Evolutionary conservation across 2,113 vertebrate species (phyloP).

Genomic region (Larimichthys crocea): DNA sequence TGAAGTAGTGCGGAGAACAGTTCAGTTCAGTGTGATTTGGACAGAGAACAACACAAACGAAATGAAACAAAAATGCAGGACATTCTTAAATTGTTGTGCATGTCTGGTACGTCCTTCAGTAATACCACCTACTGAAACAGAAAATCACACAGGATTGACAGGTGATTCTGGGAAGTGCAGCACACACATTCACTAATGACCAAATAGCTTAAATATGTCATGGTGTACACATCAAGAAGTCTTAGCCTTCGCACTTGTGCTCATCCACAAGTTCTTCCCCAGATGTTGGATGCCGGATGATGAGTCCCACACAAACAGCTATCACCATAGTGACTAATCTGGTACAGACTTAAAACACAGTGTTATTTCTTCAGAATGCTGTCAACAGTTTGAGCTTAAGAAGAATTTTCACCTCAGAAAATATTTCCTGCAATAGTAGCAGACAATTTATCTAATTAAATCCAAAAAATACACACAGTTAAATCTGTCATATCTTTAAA

Average conservation of each 20-base stretch:
- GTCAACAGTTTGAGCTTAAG: conserved; percentile 3
- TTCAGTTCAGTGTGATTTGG: background rate
- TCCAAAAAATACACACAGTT: background rate
- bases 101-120: background rate
- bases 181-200: conserved; percentile 7
- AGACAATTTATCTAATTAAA: background rate
- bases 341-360: conserved; percentile 34
- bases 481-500: background rate
- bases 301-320: conserved; percentile 51
- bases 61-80: background rate
- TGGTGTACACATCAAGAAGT: background rate
- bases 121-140: background rate
- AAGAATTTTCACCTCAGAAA: conserved; percentile 6
- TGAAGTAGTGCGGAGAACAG: background rate
- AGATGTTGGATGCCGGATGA: conserved; percentile 36
- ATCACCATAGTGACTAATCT: conserved; percentile 48
- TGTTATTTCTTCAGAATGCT: conserved; percentile 13
- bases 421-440: conserved; percentile 21
- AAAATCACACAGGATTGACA: conserved; percentile 10
- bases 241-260: background rate
- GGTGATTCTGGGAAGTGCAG: conserved; percentile 13
- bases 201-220: conserved; percentile 10
- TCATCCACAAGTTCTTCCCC: conserved; percentile 38
- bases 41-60: background rate
- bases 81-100: background rate